Base-by-base conservation (phyloP, 1,140 invertebrate species). In the Neodiprion pinetum region DNA sequence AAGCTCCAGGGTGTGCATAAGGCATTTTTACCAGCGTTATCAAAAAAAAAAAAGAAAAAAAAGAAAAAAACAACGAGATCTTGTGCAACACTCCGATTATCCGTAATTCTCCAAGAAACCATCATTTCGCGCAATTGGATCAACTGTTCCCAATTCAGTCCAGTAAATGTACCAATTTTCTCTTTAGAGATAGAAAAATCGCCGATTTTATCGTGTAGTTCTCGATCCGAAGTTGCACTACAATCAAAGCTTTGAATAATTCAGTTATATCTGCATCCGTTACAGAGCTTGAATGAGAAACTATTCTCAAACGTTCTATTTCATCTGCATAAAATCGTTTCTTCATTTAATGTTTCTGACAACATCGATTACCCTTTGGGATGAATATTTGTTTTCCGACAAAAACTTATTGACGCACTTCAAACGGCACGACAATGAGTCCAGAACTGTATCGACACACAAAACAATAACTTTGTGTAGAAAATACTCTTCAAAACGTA, bases 301-400 rank as follows among this genome's bases (percentile, higher is more conserved):
- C 1, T 11, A 76, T 21, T 28, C 11, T 17, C 40, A 78, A 68
- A 70, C 71, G 61, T 11, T 49, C 0, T 66, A 79, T 49, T 21
- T 79, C 76, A 9, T 78, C 75, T 40, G 76, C 70, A 75, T 76
- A 81, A 47, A 79, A 77, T 8, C 75, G 68, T 11, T 78, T 75
- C 61, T 76, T 76, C 3, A 79, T 80, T 10, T 80, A 50, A 73
- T 81, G 77, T 17, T 72, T 66, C 8, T 3, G 4, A 17, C 77
- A 81, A 70, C 76, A 81, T 53, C 75, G 70, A 71, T 81, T 79
- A 49, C 77, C 74, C 49, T 74, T 48, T 47, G 80, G 77, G 75
- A 79, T 75, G 67, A 76, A 79, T 40, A 79, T 67, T 72, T 61
- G n/a, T 50, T 28, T 66, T 71, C 71, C 67, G 3, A 70, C 9